These are phyloP conservation scores for Columba livia DNA, from an alignment of 2,113 vertebrate species.

Conservation along the genomic window DNA sequence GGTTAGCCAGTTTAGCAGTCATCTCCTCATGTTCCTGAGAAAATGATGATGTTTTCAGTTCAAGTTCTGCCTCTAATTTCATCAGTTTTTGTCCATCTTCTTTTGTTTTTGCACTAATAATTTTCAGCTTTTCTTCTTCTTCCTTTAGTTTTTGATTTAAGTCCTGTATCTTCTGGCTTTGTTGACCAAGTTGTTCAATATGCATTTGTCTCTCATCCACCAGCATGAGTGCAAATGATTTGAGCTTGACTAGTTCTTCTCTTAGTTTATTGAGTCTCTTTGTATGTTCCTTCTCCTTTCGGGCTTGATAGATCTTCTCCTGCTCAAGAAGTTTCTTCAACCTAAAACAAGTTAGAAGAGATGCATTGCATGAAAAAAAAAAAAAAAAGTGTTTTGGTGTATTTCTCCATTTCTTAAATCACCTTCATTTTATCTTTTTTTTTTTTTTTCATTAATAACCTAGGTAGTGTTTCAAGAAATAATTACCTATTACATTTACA, in stretches of 20 bases:
- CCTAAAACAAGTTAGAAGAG: slow-evolving; percentile 71
- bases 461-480: background rate
- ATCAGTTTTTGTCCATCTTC: slow-evolving; percentile 89
- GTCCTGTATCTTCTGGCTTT: slow-evolving; percentile 90
- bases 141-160: slow-evolving; percentile 87
- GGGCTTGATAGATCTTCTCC: slow-evolving; percentile 90
- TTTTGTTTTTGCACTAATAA: slow-evolving; percentile 74
- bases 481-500: background rate
- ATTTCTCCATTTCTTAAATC: background rate
- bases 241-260: slow-evolving; percentile 91
- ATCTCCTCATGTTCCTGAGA: slow-evolving; percentile 90
- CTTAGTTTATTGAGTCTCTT: slow-evolving; percentile 85
- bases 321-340: slow-evolving; percentile 94
- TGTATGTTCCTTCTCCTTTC: slow-evolving; percentile 90
- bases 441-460: background rate
- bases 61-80: slow-evolving; percentile 87
- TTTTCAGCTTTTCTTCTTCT: slow-evolving; percentile 83
- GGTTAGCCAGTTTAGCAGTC: slow-evolving; percentile 83
- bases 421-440: background rate
- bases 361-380: background rate
- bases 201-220: slow-evolving; percentile 95
- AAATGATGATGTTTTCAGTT: slow-evolving; percentile 80
- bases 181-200: slow-evolving; percentile 89
- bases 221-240: slow-evolving; percentile 95
- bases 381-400: no score